Evolutionary conservation across 2,888 invertebrate species (phyloP), one percentile per base, ranked within the genome.

Genomic region (Cerastis rubricosa): DNA sequence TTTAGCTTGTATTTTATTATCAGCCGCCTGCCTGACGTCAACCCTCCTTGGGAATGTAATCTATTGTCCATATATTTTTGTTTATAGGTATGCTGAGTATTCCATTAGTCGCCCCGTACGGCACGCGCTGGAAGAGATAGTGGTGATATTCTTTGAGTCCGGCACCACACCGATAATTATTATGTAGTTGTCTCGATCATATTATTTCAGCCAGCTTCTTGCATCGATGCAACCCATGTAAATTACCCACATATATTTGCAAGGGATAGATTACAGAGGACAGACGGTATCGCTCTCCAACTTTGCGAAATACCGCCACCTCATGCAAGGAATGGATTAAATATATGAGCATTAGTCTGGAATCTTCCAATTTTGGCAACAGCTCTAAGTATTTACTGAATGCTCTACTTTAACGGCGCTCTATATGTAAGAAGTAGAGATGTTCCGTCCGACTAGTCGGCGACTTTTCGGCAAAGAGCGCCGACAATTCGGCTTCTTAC

Each of bases 311-410:
- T 22, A 51, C 14, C 17, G n/a, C 29, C 49, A 72, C n/a, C n/a
- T 43, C 5, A 72, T 45, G 40, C n/a, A 25, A 63, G 17, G 11
- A 57, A 72, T 73, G 35, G 22, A 57, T 54, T 72, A 35, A 69
- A 29, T 29, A 29, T 29, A 63, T 25, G 9, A 54, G 6, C 29
- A 57, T 51, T 66, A n/a, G 59, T 49, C 78, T 74, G 66, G 69
- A 70, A 57, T 76, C 40, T 68, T 76, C 45, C 68, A 19, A 83
- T 71, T 73, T 83, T 83, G 84, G 84, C 83, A 80, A 71, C 64
- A 59, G 65, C n/a, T 71, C 70, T 49, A 74, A 54, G 40, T 69
- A 57, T 75, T 59, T 71, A 61, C 54, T 59, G 25, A 43, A 71
- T 76, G 71, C 35, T 54, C 80, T 76, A 83, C n/a, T 80, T 74